Evolutionary conservation across 2,888 invertebrate species (phyloP).

Genomic region (Rhyacophila evoluta): DNA sequence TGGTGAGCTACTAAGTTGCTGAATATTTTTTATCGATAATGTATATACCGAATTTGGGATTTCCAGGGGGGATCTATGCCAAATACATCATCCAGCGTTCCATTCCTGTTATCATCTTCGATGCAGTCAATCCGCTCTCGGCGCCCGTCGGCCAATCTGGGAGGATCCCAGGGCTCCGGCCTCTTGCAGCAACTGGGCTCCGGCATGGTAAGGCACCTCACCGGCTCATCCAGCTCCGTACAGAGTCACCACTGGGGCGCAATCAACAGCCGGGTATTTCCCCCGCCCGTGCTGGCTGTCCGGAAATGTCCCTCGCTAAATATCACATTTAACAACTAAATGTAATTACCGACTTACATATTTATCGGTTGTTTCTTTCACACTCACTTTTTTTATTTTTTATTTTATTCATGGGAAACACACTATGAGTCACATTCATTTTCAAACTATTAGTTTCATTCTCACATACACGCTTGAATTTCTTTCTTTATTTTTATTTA

Average conservation of each 20-base stretch:
- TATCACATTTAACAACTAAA: conserved; percentile 75
- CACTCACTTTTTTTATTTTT: neutral
- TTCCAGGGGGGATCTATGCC: conserved; percentile 90
- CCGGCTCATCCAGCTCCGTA: conserved; percentile 76
- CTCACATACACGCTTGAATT: conserved; percentile 10
- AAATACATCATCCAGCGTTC: conserved; percentile 89
- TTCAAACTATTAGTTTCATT: conserved; percentile 1
- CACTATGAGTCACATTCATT: neutral
- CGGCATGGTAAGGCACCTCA: conserved; percentile 92
- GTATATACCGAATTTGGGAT: conserved; percentile 50
- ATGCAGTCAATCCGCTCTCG: conserved; percentile 83
- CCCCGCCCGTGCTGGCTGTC: conserved; percentile 69
- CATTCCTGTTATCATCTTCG: conserved; percentile 84
- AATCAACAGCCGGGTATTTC: conserved; percentile 63
- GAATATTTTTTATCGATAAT: neutral
- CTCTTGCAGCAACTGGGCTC: conserved; percentile 90
- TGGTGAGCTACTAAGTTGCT: too few relatives aligned
- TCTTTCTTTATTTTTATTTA: too few relatives aligned
- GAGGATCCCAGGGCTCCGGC: conserved; percentile 79
- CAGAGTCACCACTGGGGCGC: conserved; percentile 67
- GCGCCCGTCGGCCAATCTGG: conserved; percentile 79
- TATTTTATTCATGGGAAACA: neutral
- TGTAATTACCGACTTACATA: conserved; percentile 52
- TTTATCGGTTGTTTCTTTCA: neutral
- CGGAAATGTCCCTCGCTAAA: conserved; percentile 83